phyloP scores from a whole-genome alignment of 2,888 invertebrate genomes.

The Amorpha juglandis region DNA sequence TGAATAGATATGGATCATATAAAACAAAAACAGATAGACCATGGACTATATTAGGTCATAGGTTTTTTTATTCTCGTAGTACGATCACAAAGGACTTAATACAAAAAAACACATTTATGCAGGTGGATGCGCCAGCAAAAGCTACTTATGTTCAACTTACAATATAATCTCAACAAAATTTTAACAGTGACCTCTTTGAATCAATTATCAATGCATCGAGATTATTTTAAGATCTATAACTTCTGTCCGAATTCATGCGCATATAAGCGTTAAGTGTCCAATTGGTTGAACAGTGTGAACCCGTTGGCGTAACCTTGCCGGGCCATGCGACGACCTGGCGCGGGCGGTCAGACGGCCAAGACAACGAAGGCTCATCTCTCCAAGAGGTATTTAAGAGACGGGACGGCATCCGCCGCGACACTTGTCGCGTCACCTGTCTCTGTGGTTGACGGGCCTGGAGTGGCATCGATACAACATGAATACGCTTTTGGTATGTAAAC shows the following conservation, averaged over 20 bases:
- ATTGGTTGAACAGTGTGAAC: conserved; percentile 39
- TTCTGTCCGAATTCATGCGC: background rate
- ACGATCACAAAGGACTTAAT: too few relatives aligned
- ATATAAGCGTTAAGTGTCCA: background rate
- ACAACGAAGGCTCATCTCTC: conserved; percentile 42
- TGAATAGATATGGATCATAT: too few relatives aligned
- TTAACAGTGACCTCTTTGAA: background rate
- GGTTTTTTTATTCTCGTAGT: too few relatives aligned
- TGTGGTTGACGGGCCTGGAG: conserved; percentile 45
- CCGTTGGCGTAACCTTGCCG: conserved; percentile 63
- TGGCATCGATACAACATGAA: conserved; percentile 55
- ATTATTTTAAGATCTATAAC: background rate
- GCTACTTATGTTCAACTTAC: too few relatives aligned
- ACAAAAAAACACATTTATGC: too few relatives aligned
- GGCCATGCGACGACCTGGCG: conserved; percentile 35
- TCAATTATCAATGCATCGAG: background rate
- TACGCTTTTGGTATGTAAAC: conserved; percentile 66
- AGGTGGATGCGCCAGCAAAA: too few relatives aligned
- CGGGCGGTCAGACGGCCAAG: conserved; percentile 38
- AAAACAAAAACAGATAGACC: too few relatives aligned
- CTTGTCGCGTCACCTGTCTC: conserved; percentile 60
- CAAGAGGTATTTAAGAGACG: conserved; percentile 67
- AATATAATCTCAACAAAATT: background rate
- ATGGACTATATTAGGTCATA: too few relatives aligned
- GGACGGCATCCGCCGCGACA: conserved; percentile 57